Evolutionary conservation across 2,113 vertebrate species (phyloP).

Genomic region (Xiphophorus hellerii): DNA sequence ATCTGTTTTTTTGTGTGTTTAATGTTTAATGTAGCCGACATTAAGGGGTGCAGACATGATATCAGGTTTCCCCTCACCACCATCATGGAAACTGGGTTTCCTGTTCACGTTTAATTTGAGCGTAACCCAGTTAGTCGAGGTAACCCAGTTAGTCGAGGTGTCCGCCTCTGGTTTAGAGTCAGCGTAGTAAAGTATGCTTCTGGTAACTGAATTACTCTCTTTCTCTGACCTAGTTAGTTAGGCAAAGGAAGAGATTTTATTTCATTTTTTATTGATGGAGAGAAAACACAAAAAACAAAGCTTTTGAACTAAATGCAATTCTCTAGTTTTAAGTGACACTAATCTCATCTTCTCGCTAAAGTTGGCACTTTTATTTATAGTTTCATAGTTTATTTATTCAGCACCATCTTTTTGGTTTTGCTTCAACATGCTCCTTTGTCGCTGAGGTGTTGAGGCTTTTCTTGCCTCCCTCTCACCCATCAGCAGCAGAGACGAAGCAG

Average conservation of each 20-base stretch:
- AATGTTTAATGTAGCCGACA: background rate
- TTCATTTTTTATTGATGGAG: background rate
- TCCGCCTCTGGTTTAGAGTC: background rate
- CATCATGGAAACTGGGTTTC: background rate
- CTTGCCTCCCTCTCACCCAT: slow-evolving; percentile 5
- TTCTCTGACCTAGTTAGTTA: background rate
- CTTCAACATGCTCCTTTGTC: slow-evolving; percentile 1
- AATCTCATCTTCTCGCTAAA: slow-evolving; percentile 1
- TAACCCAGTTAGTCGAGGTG: slow-evolving; percentile 2
- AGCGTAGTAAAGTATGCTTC: background rate
- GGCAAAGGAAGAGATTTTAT: background rate
- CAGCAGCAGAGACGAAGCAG: slow-evolving; percentile 28
- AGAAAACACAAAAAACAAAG: background rate
- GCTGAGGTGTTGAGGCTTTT: background rate
- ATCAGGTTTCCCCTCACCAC: background rate
- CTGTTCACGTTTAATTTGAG: background rate
- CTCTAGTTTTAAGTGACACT: background rate
- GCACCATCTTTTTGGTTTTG: background rate
- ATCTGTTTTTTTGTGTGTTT: background rate
- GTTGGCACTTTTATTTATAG: background rate
- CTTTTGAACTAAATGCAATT: background rate
- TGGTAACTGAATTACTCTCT: background rate
- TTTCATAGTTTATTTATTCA: background rate
- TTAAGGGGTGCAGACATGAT: background rate
- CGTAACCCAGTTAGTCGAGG: slow-evolving; percentile 6